Base-by-base conservation (phyloP, 2,113 vertebrate genomes). In the Gambusia affinis region DNA sequence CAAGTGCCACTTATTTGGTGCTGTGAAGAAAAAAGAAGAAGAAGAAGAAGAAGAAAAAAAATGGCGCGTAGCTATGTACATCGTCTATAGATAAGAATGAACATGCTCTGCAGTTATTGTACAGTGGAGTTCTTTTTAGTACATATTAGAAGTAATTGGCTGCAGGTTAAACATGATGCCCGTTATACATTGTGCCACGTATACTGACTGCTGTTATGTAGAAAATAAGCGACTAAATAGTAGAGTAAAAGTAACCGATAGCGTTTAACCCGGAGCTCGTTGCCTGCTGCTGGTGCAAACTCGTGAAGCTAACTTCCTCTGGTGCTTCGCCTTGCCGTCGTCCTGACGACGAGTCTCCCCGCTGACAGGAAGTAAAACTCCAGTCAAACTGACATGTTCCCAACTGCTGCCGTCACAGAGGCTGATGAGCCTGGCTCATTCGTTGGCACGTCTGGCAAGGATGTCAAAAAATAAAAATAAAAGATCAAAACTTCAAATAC, bases 81-180 rank as follows among this genome's bases (percentile, higher is more conserved):
- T 83, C 14, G 61, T 85, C 87, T 89, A 83, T 81, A 92, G 88
- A 87, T 89, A 88, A 90, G 87, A 92, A 91, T 90, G 86, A 92
- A 89, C 91, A 92, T 93, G 93, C 92, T 89, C 89, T 87, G 88
- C 86, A 70, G 80, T 79, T 92, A 91, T 91, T 90, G 89, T 92
- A 91, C 92, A 93, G 82, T 89, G 88, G 85, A 86, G 84, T 90
- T 87, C 78, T 72, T 81, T 82, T 90, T 75, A 78, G 86, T 79
- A 88, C 86, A 86, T 90, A 91, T 84, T 87, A 87, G 76, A 91
- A 92, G 92, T 86, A 87, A 93, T 87, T 79, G 81, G 89, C 82
- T 85, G 88, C 85, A 88, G 89, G 78, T 92, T 90, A 86, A 91
- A 91, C 89, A 87, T 78, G 75, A 90, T 74, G 82, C 80, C 69